Evolutionary conservation across 2,888 invertebrate species (phyloP).

Genomic region (Pseudococcus jackbeardsleyi): DNA sequence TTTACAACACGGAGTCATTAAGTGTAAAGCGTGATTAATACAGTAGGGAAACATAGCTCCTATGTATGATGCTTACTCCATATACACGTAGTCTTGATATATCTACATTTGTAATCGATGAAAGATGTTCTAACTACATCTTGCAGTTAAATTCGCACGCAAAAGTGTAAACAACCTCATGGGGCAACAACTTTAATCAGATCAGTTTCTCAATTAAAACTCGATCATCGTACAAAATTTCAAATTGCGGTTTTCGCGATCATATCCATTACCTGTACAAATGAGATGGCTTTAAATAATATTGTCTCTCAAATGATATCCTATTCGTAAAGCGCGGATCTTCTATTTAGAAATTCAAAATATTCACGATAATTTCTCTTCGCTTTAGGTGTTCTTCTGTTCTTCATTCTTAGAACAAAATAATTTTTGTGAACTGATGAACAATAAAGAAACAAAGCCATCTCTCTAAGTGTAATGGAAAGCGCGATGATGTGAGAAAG

Average conservation of each 20-base stretch:
- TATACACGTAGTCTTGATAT: background rate
- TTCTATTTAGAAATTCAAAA: background rate
- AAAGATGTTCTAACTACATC: constrained; percentile 13
- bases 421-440: constrained; percentile 39
- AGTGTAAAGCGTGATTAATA: constrained; percentile 48
- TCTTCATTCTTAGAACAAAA: constrained; percentile 38
- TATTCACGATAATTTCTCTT: background rate
- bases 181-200: background rate
- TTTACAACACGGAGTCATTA: constrained; percentile 31
- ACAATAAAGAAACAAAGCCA: constrained; percentile 36
- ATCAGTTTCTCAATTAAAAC: constrained; percentile 8
- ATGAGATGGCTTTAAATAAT: background rate
- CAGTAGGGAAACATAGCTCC: background rate
- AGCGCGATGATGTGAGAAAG: background rate
- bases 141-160: constrained; percentile 22
- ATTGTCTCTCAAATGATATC: background rate
- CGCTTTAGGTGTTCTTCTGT: background rate
- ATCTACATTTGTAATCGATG: constrained; percentile 14
- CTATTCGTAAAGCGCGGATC: background rate
- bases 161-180: constrained; percentile 6
- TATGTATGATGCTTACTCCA: background rate
- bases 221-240: background rate
- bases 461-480: constrained; percentile 5
- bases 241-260: background rate
- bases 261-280: background rate